These are phyloP conservation scores for Eudyptes chrysolophus DNA, from an alignment of 2,113 vertebrate genomes.

Conservation along the genomic window DNA sequence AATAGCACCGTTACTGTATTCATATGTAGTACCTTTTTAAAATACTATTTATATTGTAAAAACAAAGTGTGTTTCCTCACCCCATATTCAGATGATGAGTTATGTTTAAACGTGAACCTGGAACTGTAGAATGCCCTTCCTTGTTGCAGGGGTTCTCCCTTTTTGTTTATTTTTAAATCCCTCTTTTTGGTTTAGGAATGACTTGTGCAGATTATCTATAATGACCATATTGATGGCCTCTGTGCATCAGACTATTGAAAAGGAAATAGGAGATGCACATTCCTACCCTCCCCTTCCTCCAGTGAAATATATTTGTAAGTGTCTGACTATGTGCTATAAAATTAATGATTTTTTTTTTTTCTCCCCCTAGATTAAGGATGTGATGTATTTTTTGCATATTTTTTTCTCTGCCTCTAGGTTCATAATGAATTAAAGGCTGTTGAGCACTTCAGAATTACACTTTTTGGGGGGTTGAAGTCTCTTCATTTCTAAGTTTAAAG, in stretches of 20 bases:
- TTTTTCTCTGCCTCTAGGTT: constrained; percentile 63
- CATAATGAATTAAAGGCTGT: constrained; percentile 74
- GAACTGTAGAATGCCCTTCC: neutral
- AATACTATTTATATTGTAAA: constrained; percentile 70
- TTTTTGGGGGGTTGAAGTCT: constrained; percentile 11
- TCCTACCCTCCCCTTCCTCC: neutral
- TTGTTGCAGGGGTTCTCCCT: neutral
- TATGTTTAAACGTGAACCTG: constrained; percentile 36
- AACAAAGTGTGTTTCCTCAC: constrained; percentile 6
- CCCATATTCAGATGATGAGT: neutral
- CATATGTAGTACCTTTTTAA: constrained; percentile 21
- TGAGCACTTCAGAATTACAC: constrained; percentile 45
- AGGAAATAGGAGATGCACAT: constrained; percentile 10
- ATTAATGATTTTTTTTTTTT: neutral
- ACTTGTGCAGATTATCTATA: neutral
- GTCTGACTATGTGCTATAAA: constrained; percentile 59
- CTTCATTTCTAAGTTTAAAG: constrained; percentile 56
- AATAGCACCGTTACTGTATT: neutral
- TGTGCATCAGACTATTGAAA: neutral
- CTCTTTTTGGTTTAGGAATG: neutral
- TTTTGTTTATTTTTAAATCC: neutral
- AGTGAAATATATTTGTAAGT: constrained; percentile 28
- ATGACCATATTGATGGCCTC: neutral
- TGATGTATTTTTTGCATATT: constrained; percentile 64
- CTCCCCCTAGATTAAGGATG: constrained; percentile 35